phyloP scores from a whole-genome alignment of 2,113 vertebrate species.

The Lagopus leucura region DNA sequence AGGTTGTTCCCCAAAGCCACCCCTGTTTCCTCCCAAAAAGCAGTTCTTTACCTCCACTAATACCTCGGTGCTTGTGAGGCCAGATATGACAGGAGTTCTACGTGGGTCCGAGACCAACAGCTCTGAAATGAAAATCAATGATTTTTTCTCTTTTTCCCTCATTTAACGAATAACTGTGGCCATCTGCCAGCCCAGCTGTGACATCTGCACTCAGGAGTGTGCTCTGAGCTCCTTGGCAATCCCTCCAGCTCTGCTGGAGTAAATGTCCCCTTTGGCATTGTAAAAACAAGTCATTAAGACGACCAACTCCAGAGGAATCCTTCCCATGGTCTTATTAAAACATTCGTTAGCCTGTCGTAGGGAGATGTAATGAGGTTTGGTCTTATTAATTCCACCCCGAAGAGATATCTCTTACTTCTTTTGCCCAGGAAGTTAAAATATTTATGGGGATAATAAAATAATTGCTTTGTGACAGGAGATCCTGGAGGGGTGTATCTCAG shows the following conservation, averaged over 20 bases:
- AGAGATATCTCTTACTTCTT: constrained; percentile 38
- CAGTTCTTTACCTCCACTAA: not conserved
- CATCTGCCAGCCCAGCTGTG: not conserved
- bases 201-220: not conserved
- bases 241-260: not conserved
- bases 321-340: constrained; percentile 52
- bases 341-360: constrained; percentile 46
- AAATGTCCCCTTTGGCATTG: not conserved
- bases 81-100: not conserved
- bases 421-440: constrained; percentile 58
- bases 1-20: not conserved
- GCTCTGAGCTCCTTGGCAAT: not conserved
- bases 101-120: not conserved
- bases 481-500: not conserved
- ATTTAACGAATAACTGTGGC: not conserved
- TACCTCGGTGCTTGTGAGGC: not conserved
- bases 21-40: not conserved
- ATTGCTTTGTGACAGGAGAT: constrained; percentile 1
- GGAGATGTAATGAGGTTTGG: constrained; percentile 62
- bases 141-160: not conserved
- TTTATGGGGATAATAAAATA: constrained; percentile 53
- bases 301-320: constrained; percentile 10
- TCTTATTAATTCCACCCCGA: constrained; percentile 45
- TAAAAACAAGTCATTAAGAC: constrained; percentile 21
- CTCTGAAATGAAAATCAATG: not conserved